Conservation (phyloP, 2,113 vertebrate genomes). For the Laticauda laticaudata region DNA sequence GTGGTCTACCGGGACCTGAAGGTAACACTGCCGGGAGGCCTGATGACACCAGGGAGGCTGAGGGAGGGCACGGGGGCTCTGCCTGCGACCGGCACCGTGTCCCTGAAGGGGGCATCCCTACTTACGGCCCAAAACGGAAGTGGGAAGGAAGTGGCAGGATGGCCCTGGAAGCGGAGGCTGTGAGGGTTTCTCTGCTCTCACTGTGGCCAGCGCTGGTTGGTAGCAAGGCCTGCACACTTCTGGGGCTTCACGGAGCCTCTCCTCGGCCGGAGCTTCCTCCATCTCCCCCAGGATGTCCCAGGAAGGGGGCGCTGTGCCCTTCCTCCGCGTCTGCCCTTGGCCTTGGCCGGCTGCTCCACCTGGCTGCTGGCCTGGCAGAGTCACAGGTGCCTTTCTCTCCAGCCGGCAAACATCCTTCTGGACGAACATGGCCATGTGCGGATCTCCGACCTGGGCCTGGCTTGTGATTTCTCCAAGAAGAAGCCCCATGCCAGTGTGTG, state of each 20-base stretch:
- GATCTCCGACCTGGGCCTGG: constrained; percentile 95
- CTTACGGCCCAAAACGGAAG: not conserved
- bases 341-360: not conserved
- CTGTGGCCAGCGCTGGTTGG: not conserved
- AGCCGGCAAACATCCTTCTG: constrained; percentile 97
- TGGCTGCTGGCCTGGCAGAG: not conserved
- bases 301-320: not conserved
- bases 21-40: constrained; percentile 61
- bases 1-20: constrained; percentile 97
- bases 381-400: constrained; percentile 30
- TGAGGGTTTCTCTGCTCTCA: not conserved
- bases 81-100: not conserved
- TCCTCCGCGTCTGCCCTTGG: not conserved
- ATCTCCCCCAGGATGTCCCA: not conserved
- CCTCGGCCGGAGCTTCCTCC: not conserved
- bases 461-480: constrained; percentile 98
- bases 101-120: not conserved
- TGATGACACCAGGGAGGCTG: not conserved
- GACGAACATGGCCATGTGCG: constrained; percentile 94
- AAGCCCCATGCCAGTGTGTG: constrained; percentile 97
- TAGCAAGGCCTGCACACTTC: not conserved
- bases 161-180: not conserved
- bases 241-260: too few relatives aligned
- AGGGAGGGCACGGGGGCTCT: not conserved
- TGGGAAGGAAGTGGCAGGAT: not conserved